Base-by-base conservation (phyloP, 2,797 vertebrate genomes). In the Calcarius lapponicus region DNA sequence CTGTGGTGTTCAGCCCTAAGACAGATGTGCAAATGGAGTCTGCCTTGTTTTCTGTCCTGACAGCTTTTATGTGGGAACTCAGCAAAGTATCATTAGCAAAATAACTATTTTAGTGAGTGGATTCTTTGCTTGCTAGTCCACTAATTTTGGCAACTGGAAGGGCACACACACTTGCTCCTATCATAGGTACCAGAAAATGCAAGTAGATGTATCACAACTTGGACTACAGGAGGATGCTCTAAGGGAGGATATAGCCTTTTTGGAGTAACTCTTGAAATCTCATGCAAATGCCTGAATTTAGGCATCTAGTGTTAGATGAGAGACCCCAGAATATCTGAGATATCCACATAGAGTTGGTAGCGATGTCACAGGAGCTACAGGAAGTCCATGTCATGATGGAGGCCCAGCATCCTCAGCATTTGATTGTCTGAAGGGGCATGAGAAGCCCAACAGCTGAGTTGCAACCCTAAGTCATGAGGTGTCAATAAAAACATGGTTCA, bases 121-220 rank as follows among this genome's bases (percentile, higher is more conserved):
- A 40, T 1, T 0, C 60, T 86, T 76, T 62, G 18, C 36, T 86
- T 80, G 26, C 24, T 75, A 50, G 29, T 31, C 36, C 6, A 7
- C 29, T 81, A 42, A 13, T 66, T 92, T 61, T 80, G 56, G 36
- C n/a, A 86, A 10, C n/a, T 48, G 73, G 38, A 31, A 79, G 60
- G 80, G n/a, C 21, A 6, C 0, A 1, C 14, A 9, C 3, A 6
- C 13, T 58, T 71, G 18, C 10, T 74, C 7, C 61, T 3, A 1
- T 47, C n/a, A 29, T 4, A 53, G 31, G 26, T 31, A 70, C 8
- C 51, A 58, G 20, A 42, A 81, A 74, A 24, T 21, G 45, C 14
- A 48, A 90, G 15, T 4, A 90, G 28, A 26, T 36, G 14, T 8
- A 32, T 53, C 28, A 43, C n/a, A n/a, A 16, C 17, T 32, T 3